Evolutionary conservation across 2,888 invertebrate genomes (phyloP).

Genomic region (Dione vanillae): DNA sequence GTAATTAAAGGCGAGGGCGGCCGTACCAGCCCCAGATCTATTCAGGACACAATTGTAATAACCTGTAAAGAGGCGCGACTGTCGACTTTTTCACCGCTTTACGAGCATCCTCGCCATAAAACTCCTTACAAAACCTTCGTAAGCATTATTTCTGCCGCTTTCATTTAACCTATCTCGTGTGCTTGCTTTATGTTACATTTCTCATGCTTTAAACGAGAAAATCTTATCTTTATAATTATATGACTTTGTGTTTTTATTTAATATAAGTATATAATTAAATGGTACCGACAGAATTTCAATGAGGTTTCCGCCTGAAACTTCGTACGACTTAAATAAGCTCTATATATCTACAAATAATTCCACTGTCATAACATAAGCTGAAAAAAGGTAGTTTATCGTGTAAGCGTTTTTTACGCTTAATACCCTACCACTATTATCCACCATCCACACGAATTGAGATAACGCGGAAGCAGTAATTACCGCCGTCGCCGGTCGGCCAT

Average conservation of each 20-base stretch:
- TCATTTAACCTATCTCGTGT: slow-evolving; percentile 20
- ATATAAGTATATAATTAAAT: too few species aligned
- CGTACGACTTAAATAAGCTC: too few species aligned
- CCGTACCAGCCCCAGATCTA: not conserved
- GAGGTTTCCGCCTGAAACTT: too few species aligned
- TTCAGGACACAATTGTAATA: slow-evolving; percentile 16
- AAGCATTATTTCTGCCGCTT: slow-evolving; percentile 12
- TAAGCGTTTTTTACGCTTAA: not conserved
- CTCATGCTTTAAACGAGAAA: slow-evolving; percentile 2
- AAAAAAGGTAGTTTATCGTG: not conserved
- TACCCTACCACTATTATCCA: slow-evolving; percentile 2
- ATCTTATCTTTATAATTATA: not conserved
- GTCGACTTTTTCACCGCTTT: slow-evolving; percentile 26
- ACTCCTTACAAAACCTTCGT: slow-evolving; percentile 20
- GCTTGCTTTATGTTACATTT: slow-evolving; percentile 19
- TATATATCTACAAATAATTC: too few species aligned
- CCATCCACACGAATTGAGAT: not conserved
- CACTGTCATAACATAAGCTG: not conserved
- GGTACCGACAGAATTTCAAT: too few species aligned
- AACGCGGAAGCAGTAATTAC: not conserved
- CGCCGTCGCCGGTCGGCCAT: slow-evolving; percentile 8
- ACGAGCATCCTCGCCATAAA: slow-evolving; percentile 25
- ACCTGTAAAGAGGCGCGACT: slow-evolving; percentile 21
- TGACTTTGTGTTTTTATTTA: not conserved
- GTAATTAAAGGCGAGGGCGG: not conserved